Evolutionary conservation across 2,113 vertebrate species (phyloP), one percentile per base, ranked within the genome.

Genomic region (Protobothrops mucrosquamatus): DNA sequence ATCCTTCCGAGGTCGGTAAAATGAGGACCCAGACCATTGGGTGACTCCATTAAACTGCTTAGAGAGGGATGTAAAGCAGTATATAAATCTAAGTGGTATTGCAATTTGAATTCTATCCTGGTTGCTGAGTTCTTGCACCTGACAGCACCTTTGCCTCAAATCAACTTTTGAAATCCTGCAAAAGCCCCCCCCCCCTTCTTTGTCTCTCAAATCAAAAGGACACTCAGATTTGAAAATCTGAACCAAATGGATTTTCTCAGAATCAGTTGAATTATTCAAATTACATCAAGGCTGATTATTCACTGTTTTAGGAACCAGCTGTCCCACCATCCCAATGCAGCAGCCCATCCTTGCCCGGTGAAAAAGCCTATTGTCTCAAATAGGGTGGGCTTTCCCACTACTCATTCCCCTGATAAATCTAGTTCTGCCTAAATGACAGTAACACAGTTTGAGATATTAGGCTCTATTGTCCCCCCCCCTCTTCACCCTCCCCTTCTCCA

Each of bases 361-460:
- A 87, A 23, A 22, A 85, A 93, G 46, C 74, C 52, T 90, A 46
- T 81, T 81, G 20, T 81, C 74, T 81, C 34, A 87, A 61, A 59
- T 24, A 86, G 12, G 26, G 59, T 39, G 56, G 29, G 55, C 52
- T 90, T 52, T 52, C 81, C 81, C 24, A 48, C 8, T 39, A 43
- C 74, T 54, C 54, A 90, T 93, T 52, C 46, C 26, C 43, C 43
- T 86, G 54, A 93, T 93, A 29, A 93, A 93, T 93, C 88, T 59
- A 34, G 85, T 61, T 87, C 46, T 39, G n/a, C 94, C 74, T 96
- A 94, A 95, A 95, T 93, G 96, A 96, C 51, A 93, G 7, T 18
- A 87, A 94, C 57, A 64, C 69, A 93, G 93, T 95, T 64, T 92
- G 89, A 93, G 89, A 22, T 93, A 92, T 14, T 94, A 26, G 51